phyloP scores from a whole-genome alignment of 1,140 invertebrate genomes.

The Gryon sp. region DNA sequence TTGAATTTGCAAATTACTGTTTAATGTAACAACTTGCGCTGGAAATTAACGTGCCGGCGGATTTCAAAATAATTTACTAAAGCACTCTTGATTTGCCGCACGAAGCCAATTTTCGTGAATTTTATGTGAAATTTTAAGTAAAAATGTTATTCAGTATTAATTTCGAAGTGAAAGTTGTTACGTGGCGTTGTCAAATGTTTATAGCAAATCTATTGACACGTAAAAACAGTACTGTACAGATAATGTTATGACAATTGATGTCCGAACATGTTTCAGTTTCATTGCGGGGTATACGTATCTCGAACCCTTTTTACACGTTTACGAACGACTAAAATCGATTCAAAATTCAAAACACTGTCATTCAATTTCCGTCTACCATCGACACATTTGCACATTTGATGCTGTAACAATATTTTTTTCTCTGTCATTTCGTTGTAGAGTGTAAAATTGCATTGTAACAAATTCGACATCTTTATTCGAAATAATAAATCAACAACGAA shows the following conservation, averaged over 20 bases:
- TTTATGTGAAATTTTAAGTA: not conserved
- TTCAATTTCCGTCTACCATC: slow-evolving; percentile 47
- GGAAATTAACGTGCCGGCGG: not conserved
- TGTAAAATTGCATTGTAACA: slow-evolving; percentile 40
- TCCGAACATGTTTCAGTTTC: slow-evolving; percentile 42
- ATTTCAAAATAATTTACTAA: slow-evolving; percentile 6
- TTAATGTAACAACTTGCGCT: not conserved
- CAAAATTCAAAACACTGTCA: slow-evolving; percentile 53
- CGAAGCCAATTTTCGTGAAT: not conserved
- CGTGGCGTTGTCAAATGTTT: slow-evolving; percentile 26
- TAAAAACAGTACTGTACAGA: slow-evolving; percentile 43
- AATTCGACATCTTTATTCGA: slow-evolving; percentile 17
- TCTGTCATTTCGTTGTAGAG: not conserved
- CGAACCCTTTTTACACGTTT: slow-evolving; percentile 31
- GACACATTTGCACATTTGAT: slow-evolving; percentile 26
- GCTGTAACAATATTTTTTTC: slow-evolving; percentile 44
- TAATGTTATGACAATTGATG: slow-evolving; percentile 51
- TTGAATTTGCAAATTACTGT: slow-evolving; percentile 10
- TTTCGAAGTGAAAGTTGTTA: slow-evolving; percentile 9
- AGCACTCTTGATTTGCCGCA: not conserved
- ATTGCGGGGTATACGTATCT: too few species aligned
- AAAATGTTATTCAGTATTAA: slow-evolving; percentile 14
- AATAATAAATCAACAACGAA: slow-evolving; percentile 22
- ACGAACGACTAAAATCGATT: slow-evolving; percentile 35
- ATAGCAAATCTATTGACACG: slow-evolving; percentile 35